These are phyloP conservation scores for Noctua janthe DNA, from an alignment of 2,888 invertebrate species.

Conservation along the genomic window DNA sequence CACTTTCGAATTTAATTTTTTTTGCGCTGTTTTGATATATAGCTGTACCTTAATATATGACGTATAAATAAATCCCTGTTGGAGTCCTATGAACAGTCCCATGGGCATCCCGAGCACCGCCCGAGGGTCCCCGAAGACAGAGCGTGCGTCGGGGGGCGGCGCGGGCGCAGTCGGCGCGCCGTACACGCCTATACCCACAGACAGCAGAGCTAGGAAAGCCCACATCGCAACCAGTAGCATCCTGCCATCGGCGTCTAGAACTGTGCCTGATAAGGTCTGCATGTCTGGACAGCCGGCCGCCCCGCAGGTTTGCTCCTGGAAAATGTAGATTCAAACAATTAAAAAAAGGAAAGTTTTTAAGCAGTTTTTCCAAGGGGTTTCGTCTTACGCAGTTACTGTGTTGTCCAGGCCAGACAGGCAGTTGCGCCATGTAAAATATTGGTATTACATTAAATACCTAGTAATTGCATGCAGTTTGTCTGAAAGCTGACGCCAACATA, in stretches of 20 bases:
- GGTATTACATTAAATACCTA: neutral
- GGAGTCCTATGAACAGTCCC: conserved; percentile 95
- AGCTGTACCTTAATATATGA: conserved; percentile 93
- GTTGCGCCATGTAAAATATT: neutral
- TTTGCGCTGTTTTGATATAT: neutral
- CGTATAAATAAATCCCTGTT: conserved; percentile 96
- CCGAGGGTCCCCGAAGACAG: conserved; percentile 90
- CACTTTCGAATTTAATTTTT: neutral
- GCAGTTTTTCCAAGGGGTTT: neutral
- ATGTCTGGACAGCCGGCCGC: conserved; percentile 85
- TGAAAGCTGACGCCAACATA: neutral
- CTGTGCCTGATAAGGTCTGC: conserved; percentile 78
- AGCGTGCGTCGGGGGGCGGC: conserved; percentile 81
- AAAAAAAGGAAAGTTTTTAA: neutral
- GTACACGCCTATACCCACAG: conserved; percentile 80
- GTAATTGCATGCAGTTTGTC: neutral
- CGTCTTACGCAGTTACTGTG: neutral
- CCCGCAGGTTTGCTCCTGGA: conserved; percentile 84
- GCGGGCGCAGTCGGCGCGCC: conserved; percentile 82
- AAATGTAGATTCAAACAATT: neutral
- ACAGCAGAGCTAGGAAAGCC: conserved; percentile 79
- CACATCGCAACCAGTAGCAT: conserved; percentile 80
- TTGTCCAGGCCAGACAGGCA: neutral
- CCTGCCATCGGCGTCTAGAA: conserved; percentile 81
- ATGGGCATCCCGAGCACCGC: conserved; percentile 94